A percentile compares a stretch with the other conserved stretches of the same genome.
phyloP scores from a whole-genome alignment of 2,888 invertebrate species.

The Tenthredo notha region DNA sequence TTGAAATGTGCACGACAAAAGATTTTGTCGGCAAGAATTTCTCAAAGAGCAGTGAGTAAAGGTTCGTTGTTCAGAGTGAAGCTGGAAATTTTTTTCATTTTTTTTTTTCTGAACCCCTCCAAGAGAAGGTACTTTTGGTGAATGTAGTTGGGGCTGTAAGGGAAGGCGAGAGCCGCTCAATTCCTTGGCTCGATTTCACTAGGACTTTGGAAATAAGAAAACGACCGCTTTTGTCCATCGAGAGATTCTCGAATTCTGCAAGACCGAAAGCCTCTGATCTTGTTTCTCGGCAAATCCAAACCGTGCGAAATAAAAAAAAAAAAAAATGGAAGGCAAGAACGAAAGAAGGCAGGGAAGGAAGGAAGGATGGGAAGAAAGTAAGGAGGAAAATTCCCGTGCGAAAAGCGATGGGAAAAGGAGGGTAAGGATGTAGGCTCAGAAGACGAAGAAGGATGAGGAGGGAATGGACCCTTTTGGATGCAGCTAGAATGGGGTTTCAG shows the following conservation, averaged over 20 bases:
- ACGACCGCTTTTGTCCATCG: conserved; percentile 9
- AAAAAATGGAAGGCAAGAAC: conserved; percentile 13
- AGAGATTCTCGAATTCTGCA: neutral
- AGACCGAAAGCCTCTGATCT: neutral
- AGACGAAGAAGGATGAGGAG: conserved; percentile 27
- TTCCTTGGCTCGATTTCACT: conserved; percentile 22
- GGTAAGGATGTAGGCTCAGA: conserved; percentile 16
- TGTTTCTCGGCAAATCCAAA: neutral
- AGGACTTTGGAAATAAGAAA: conserved; percentile 27
- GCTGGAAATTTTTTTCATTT: conserved; percentile 10
- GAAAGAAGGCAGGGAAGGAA: conserved; percentile 41
- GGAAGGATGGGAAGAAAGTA: neutral
- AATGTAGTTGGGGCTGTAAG: conserved; percentile 4
- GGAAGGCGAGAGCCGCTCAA: conserved; percentile 13
- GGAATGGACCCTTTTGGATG: conserved; percentile 52
- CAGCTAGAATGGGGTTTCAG: conserved; percentile 40
- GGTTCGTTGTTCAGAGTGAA: conserved; percentile 23
- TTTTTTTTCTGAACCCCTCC: neutral
- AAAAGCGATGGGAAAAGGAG: neutral
- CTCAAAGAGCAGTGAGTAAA: conserved; percentile 2
- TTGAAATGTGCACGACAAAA: neutral
- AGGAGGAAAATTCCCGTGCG: conserved; percentile 34
- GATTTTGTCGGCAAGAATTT: neutral
- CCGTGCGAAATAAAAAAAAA: neutral
- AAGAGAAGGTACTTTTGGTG: conserved; percentile 19